Base-by-base conservation (phyloP, 2,888 invertebrate genomes). In the Mylabris sibirica region DNA sequence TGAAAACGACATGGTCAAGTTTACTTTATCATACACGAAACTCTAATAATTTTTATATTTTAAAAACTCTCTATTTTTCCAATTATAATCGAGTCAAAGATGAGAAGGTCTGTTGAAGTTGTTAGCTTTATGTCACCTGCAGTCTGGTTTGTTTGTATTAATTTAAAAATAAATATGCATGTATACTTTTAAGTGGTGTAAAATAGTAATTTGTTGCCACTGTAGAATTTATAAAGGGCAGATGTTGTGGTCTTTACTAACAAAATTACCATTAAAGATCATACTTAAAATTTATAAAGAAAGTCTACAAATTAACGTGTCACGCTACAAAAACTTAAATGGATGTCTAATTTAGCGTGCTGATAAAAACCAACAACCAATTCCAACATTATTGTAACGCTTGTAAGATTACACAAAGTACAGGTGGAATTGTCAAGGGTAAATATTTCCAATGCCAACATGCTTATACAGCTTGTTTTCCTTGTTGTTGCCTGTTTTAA, bases 1-100 rank as follows among this genome's bases (percentile, higher is more conserved):
- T 69, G 69, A 69, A 69, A 69, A 64, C 69, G 69, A 69, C 66
- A 69, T 69, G 69, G 49, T 53, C 53, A 53, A 53, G 22, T 53
- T 53, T 53, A 53, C 53, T 53, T 12, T 53, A 30, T 8, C 5
- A 30, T 30, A 41, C 35, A 35, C 35, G 9, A 11, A 8, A 35
- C 1, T 11, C 8, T n/a, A n/a, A n/a, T n/a, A n/a, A n/a, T 38
- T 14, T 8, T 38, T 38, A 6, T 30, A 30, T 30, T 30, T 6
- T 3, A 30, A 30, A n/a, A 30, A 30, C 30, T 30, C 30, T 30
- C 30, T 30, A 30, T 30, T 30, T 30, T 30, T 8, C 30, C 30
- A n/a, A n/a, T n/a, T n/a, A n/a, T n/a, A n/a, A n/a, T n/a, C n/a
- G n/a, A n/a, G n/a, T n/a, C n/a, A 8, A 30, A 30, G 30, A 30